Evolutionary conservation across 2,888 invertebrate genomes (phyloP), one percentile per base, ranked within the genome.

Genomic region (Brenthis ino): DNA sequence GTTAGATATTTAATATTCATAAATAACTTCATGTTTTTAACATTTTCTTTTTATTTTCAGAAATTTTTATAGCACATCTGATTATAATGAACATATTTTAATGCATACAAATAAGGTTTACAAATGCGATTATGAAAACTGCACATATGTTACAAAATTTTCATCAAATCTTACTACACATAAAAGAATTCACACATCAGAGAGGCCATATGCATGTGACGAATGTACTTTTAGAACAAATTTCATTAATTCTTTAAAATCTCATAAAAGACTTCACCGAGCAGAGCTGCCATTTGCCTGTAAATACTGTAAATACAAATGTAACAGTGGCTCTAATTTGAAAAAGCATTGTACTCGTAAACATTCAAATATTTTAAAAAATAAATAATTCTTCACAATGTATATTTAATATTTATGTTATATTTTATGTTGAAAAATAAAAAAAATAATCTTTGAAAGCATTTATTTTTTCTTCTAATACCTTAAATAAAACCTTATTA

Each of bases 141-240:
- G 95, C 78, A 85, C 85, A 50, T 95, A 95, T 80, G 87, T 86
- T 71, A 89, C 94, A 71, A 94, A 94, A 80, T 76, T 89, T 53
- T 86, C 87, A 33, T 91, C 88, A 55, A 93, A 93, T 77, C 81
- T 93, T n/a, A 84, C 83, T 55, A 93, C 91, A 74, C 93, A 93
- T 72, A 88, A 83, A 78, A 82, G 93, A 72, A 85, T 82, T 47
- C 93, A 93, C 69, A 89, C 89, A 8, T 82, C 84, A 56, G 91
- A 93, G 68, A 90, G 88, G 65, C 93, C 89, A 2, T 93, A 86
- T 76, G 81, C 91, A 47, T 93, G 93, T 83, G 93, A 93, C 66
- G 82, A 82, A 71, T 93, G 93, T 77, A 81, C 88, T 51, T 93
- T 93, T 72, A 83, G 90, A 74, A 84, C 93, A 2, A 93, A 90